These are phyloP conservation scores for Anthopleura xanthogrammica DNA, from an alignment of 92 coral and sea anemone species.

Conservation along the genomic window DNA sequence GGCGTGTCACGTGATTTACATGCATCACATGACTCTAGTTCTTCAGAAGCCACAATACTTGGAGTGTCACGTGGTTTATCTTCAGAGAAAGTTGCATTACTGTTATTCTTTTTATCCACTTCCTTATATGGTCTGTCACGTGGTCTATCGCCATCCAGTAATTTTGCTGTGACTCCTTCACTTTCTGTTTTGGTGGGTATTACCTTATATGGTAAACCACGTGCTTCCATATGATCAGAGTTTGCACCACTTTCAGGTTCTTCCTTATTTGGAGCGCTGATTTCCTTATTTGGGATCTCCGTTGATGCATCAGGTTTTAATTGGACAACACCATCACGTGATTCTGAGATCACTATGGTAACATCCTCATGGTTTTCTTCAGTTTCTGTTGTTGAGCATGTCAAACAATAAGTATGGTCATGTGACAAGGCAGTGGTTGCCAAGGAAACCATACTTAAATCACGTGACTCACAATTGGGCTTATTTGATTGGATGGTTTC, in stretches of 20 bases:
- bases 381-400: neutral
- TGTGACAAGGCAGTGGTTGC: neutral
- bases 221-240: too few species aligned
- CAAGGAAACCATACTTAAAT: neutral
- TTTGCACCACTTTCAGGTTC: neutral
- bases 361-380: neutral
- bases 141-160: neutral
- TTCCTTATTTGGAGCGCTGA: neutral
- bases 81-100: too few species aligned
- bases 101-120: too few species aligned
- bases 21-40: neutral
- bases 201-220: neutral
- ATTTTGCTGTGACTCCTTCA: neutral
- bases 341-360: neutral
- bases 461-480: neutral
- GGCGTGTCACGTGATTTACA: neutral
- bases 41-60: neutral
- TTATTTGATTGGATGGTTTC: neutral
- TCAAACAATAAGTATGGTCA: slow-evolving; percentile 1
- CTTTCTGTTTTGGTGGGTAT: neutral
- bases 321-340: neutral
- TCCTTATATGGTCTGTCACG: too few species aligned
- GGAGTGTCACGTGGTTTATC: neutral
- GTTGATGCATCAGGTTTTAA: neutral
- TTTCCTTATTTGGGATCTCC: neutral